Base-by-base conservation (phyloP, 1,140 invertebrate species). In the Drosophila orosa region DNA sequence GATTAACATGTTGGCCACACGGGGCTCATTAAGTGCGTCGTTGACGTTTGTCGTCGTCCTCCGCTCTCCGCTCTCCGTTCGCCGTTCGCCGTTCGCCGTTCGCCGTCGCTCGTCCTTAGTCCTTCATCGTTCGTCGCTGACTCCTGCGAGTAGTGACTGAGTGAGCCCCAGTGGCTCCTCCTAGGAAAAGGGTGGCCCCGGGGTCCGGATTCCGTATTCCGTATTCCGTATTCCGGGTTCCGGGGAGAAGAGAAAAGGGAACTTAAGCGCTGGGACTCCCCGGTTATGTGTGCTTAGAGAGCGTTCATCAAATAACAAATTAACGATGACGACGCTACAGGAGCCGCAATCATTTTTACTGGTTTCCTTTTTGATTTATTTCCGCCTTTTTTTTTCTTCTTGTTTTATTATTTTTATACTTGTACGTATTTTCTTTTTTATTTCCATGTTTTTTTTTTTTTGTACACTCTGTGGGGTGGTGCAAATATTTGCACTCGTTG, bases 21-120 rank as follows among this genome's bases (percentile, higher is more conserved):
- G 84, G 84, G 84, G 80, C 84, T 89, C 84, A 89, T 89, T 89
- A 89, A 84, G 76, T 74, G 80, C 68, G 61, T 83, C 74, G 74
- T 71, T 78, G 61, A 58, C 73, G 73, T 75, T 63, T 58, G 72
- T 76, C 73, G 72, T 75, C 61, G 29, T 74, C 48, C 50, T n/a
- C 25, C 37, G 10, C 3, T n/a, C 15, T 57, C 42, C 52, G 59
- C 2, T 5, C 25, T 27, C 24, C n/a, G 27, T 0, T 27, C 58
- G 29, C 47, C 29, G 25, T 35, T 33, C 42, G 35, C 27, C 45
- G 37, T 33, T 33, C 12, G 33, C 33, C 69, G 63, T 68, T 55
- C 50, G 44, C 57, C 60, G 52, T 74, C 60, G 45, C 2, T 24
- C 60, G 45, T 65, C 35, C 65, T 35, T 24, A 58, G 40, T 24